Evolutionary conservation across 2,888 invertebrate species (phyloP).

Genomic region (Eupsilia transversa): DNA sequence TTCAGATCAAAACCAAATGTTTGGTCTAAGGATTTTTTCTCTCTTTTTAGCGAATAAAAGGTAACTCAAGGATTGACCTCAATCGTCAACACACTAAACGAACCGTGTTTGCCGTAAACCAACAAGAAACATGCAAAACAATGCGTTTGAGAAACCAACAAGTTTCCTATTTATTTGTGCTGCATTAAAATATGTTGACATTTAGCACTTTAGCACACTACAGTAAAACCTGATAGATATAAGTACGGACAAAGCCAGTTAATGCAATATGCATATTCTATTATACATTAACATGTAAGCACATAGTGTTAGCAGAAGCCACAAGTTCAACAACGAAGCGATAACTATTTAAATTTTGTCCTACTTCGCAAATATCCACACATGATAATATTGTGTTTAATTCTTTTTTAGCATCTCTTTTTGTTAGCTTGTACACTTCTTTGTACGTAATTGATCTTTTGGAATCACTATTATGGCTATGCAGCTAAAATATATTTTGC

Average conservation of each 20-base stretch:
- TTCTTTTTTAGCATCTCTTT: constrained; percentile 47
- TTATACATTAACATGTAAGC: constrained; percentile 60
- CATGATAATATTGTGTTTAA: constrained; percentile 54
- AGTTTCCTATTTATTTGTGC: constrained; percentile 22
- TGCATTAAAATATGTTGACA: constrained; percentile 56
- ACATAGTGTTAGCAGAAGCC: constrained; percentile 57
- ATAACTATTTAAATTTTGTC: constrained; percentile 78
- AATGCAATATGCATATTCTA: constrained; percentile 69
- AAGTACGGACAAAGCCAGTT: constrained; percentile 61
- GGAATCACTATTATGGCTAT: too few species aligned
- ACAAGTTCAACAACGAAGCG: constrained; percentile 63
- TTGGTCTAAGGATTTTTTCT: not conserved
- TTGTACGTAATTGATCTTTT: not conserved
- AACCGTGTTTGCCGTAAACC: not conserved
- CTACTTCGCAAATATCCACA: constrained; percentile 68
- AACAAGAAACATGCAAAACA: constrained; percentile 11
- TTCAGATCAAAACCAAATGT: not conserved
- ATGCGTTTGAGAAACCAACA: constrained; percentile 28
- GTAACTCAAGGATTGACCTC: not conserved
- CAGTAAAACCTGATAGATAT: constrained; percentile 50
- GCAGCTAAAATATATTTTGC: too few species aligned
- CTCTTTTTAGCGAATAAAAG: not conserved
- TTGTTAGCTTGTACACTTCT: constrained; percentile 1
- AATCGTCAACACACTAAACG: not conserved
- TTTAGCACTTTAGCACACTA: constrained; percentile 47